Evolutionary conservation across 2,888 invertebrate genomes (phyloP).

Genomic region (Erannis defoliaria): DNA sequence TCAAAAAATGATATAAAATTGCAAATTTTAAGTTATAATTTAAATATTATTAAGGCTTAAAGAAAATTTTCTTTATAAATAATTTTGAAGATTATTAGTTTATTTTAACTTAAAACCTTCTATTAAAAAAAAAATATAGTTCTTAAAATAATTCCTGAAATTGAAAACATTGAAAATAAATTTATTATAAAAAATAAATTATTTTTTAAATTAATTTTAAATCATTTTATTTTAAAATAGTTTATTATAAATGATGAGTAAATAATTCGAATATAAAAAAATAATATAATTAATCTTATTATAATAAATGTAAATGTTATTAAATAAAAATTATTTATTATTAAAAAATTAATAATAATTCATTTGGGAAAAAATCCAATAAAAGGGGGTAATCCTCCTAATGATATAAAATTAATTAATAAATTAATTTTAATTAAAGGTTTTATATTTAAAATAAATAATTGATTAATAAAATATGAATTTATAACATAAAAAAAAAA

Average conservation of each 20-base stretch:
- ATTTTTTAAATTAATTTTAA: constrained; percentile 70
- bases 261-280: constrained; percentile 85
- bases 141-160: constrained; percentile 66
- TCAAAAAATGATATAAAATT: constrained; percentile 87
- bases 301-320: constrained; percentile 79
- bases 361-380: constrained; percentile 88
- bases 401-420: constrained; percentile 84
- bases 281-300: constrained; percentile 84
- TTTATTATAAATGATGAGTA: constrained; percentile 80
- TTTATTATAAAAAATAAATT: constrained; percentile 61
- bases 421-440: constrained; percentile 78
- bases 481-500: constrained; percentile 79
- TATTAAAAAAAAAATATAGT: constrained; percentile 68
- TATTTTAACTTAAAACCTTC: constrained; percentile 87
- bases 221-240: constrained; percentile 80
- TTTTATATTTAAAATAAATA: constrained; percentile 75
- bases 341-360: constrained; percentile 84
- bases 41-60: constrained; percentile 84
- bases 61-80: constrained; percentile 83
- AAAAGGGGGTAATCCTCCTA: constrained; percentile 87
- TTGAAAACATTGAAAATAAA: constrained; percentile 61
- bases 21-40: constrained; percentile 85
- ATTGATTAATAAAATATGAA: constrained; percentile 82
- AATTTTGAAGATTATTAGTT: constrained; percentile 89
- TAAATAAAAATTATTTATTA: constrained; percentile 71